Conservation (phyloP, 2,797 vertebrate genomes). For the Sebastes umbrosus region DNA sequence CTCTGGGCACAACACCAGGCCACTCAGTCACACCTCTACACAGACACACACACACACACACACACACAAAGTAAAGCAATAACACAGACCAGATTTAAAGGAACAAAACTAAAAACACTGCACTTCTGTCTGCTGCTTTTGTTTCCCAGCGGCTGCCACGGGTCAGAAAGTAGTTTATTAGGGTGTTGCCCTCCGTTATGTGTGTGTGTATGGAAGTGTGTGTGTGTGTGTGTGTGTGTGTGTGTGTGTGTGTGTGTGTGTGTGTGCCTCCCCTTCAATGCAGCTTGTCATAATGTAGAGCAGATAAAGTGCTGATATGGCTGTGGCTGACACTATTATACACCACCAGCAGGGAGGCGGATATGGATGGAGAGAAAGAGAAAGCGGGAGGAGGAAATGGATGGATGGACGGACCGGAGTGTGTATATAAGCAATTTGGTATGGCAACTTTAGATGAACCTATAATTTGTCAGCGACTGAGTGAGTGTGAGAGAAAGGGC, state of each 20-base stretch:
- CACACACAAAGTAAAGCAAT: conserved; percentile 2
- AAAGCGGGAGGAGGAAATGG: conserved; percentile 5
- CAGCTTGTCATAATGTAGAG: conserved; percentile 59
- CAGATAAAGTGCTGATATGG: conserved; percentile 73
- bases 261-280: neutral
- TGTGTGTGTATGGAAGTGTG: neutral
- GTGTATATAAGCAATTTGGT: conserved; percentile 61
- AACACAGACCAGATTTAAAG: conserved; percentile 8
- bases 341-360: conserved; percentile 43
- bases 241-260: too few species aligned
- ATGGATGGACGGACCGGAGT: conserved; percentile 36
- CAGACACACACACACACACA: conserved; percentile 4
- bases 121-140: conserved; percentile 16
- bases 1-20: conserved; percentile 30
- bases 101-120: conserved; percentile 26
- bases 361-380: conserved; percentile 37
- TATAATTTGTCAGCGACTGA: conserved; percentile 70
- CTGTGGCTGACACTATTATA: conserved; percentile 54
- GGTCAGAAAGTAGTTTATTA: conserved; percentile 42
- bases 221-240: neutral
- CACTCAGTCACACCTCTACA: conserved; percentile 30
- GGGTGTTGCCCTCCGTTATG: neutral
- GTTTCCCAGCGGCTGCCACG: conserved; percentile 14
- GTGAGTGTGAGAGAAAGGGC: conserved; percentile 56
- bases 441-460: conserved; percentile 66